These are phyloP conservation scores for Lontra canadensis DNA, from an alignment of 2,113 vertebrate genomes.

Conservation along the genomic window DNA sequence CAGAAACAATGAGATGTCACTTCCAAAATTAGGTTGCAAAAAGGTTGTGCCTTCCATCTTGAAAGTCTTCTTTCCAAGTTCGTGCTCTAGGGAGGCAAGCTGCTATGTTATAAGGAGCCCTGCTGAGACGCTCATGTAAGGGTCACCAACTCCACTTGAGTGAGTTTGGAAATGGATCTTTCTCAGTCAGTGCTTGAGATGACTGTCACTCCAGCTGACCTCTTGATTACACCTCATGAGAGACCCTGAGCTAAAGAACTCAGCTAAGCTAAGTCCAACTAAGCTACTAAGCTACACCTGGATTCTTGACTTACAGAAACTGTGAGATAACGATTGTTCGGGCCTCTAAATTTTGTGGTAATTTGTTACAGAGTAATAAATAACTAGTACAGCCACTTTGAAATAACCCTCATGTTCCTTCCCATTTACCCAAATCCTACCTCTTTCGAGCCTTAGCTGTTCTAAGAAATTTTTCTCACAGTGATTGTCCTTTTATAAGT, in stretches of 20 bases:
- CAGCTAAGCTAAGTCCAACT: background rate
- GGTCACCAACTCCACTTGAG: too few relatives aligned
- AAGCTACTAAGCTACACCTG: background rate
- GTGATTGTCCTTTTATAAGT: background rate
- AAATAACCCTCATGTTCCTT: background rate
- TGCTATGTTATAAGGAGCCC: background rate
- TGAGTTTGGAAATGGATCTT: background rate
- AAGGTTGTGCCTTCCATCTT: background rate
- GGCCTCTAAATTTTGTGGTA: background rate
- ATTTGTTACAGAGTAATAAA: background rate
- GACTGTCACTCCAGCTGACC: background rate
- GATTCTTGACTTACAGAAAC: background rate
- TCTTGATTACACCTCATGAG: background rate
- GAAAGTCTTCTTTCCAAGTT: background rate
- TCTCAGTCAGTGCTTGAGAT: background rate
- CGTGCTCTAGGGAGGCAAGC: background rate
- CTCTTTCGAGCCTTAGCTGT: background rate
- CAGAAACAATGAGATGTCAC: background rate
- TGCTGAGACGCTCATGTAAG: fast-evolving
- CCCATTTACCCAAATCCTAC: background rate
- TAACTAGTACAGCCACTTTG: background rate
- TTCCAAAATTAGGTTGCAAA: background rate
- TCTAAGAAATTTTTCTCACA: background rate
- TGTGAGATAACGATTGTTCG: background rate
- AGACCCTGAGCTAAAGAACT: background rate